These are phyloP conservation scores for Horisme vitalbata DNA, from an alignment of 2,888 invertebrate genomes.

Conservation along the genomic window DNA sequence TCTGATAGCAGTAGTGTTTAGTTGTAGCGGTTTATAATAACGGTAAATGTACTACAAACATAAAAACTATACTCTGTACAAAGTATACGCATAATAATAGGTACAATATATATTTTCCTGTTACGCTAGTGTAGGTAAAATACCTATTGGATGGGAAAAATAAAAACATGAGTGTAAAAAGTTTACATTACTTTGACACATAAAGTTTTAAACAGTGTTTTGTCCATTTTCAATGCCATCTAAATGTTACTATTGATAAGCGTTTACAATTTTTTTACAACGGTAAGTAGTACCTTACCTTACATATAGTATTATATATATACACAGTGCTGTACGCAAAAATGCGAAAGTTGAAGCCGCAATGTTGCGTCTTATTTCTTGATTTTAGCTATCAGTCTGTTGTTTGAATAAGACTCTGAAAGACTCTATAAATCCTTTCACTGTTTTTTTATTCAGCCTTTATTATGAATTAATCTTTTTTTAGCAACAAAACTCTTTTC, in stretches of 20 bases:
- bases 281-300: too few relatives aligned
- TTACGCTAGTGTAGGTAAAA: not conserved
- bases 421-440: too few relatives aligned
- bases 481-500: too few relatives aligned
- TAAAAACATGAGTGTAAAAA: not conserved
- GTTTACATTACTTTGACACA: too few relatives aligned
- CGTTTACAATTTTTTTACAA: not conserved
- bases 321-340: constrained; percentile 16
- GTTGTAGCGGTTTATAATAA: constrained; percentile 1
- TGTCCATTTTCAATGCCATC: too few relatives aligned
- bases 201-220: too few relatives aligned
- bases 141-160: not conserved
- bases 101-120: constrained; percentile 6
- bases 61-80: too few relatives aligned
- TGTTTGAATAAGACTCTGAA: too few relatives aligned
- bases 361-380: constrained; percentile 38
- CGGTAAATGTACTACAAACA: not conserved
- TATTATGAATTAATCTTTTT: too few relatives aligned
- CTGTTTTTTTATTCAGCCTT: too few relatives aligned
- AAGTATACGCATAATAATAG: too few relatives aligned
- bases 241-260: not conserved
- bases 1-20: constrained; percentile 9
- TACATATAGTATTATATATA: constrained; percentile 9
- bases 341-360: constrained; percentile 36
- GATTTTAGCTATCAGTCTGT: constrained; percentile 29